Conservation (phyloP, 92 coral and sea anemone species). For the Meandrina meandrites region DNA sequence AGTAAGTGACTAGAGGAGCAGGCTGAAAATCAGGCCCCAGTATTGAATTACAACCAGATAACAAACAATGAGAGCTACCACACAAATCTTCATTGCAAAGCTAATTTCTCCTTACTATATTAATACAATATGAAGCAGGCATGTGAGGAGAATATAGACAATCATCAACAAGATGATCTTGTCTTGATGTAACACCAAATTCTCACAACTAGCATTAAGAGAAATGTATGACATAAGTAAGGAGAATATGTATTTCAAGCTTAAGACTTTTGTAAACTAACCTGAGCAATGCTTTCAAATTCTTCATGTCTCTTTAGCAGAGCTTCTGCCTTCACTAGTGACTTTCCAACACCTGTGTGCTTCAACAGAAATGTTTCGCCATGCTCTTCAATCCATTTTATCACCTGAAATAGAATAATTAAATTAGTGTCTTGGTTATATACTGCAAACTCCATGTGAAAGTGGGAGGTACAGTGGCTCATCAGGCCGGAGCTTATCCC, state of each 20-base stretch:
- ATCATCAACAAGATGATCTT: background rate
- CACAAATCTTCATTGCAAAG: no score
- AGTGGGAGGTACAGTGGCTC: no score
- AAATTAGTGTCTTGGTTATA: background rate
- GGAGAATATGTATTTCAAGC: background rate
- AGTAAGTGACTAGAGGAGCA: no score
- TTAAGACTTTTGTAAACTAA: slow-evolving; percentile 12
- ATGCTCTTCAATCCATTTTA: slow-evolving; percentile 98
- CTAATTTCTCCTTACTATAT: background rate
- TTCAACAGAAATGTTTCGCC: slow-evolving; percentile 95
- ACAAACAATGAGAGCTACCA: no score
- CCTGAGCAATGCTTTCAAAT: slow-evolving; percentile 98
- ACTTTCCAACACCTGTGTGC: slow-evolving; percentile 96
- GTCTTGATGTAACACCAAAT: background rate
- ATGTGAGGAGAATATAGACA: background rate
- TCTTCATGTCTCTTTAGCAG: slow-evolving; percentile 93
- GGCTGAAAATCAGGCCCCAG: no score
- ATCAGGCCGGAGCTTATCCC: no score
- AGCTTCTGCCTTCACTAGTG: slow-evolving; percentile 95
- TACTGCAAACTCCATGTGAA: no score
- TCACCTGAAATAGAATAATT: slow-evolving; percentile 51
- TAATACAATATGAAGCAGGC: background rate
- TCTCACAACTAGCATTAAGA: background rate
- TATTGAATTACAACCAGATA: no score
- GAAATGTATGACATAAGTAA: background rate